These are phyloP conservation scores for Achroia grisella DNA, from an alignment of 1,140 invertebrate species.

Conservation along the genomic window DNA sequence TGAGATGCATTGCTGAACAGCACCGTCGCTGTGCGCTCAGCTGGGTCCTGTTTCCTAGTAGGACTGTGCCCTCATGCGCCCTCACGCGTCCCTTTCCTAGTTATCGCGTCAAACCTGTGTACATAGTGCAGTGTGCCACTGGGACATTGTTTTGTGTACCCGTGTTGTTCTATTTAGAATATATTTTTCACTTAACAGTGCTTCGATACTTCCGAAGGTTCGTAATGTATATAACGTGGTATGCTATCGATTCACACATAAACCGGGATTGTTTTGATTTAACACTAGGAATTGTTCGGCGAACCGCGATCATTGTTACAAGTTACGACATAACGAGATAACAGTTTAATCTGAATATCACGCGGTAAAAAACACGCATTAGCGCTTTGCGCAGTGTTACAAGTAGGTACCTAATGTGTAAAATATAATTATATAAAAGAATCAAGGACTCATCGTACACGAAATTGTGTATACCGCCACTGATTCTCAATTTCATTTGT, in stretches of 20 bases:
- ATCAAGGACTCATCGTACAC: conserved; percentile 34
- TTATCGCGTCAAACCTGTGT: conserved; percentile 1
- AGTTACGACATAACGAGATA: conserved; percentile 54
- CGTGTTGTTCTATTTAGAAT: conserved; percentile 27
- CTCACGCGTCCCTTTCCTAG: conserved; percentile 5
- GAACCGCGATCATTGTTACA: conserved; percentile 34
- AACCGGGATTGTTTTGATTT: conserved; percentile 15
- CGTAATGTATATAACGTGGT: conserved; percentile 7
- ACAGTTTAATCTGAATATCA: conserved; percentile 63
- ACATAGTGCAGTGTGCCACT: conserved; percentile 42
- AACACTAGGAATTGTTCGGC: conserved; percentile 27
- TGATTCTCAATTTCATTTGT: too few species aligned
- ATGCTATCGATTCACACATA: conserved; percentile 47
- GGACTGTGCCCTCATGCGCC: conserved; percentile 16
- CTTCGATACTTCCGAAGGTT: conserved; percentile 9
- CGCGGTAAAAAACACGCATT: conserved; percentile 61
- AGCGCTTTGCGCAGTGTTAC: conserved; percentile 33
- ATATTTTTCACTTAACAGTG: conserved; percentile 6
- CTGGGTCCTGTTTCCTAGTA: conserved; percentile 10
- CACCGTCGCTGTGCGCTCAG: conserved; percentile 25
- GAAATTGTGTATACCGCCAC: conserved; percentile 4
- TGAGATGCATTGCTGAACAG: conserved; percentile 51
- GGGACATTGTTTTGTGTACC: conserved; percentile 45
- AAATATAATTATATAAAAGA: conserved; percentile 31
- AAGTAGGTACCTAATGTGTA: conserved; percentile 21